A percentile compares a stretch with the other conserved stretches of the same genome.
Evolutionary conservation across 2,113 vertebrate species (phyloP).

Genomic region (Actinemys pallida): DNA sequence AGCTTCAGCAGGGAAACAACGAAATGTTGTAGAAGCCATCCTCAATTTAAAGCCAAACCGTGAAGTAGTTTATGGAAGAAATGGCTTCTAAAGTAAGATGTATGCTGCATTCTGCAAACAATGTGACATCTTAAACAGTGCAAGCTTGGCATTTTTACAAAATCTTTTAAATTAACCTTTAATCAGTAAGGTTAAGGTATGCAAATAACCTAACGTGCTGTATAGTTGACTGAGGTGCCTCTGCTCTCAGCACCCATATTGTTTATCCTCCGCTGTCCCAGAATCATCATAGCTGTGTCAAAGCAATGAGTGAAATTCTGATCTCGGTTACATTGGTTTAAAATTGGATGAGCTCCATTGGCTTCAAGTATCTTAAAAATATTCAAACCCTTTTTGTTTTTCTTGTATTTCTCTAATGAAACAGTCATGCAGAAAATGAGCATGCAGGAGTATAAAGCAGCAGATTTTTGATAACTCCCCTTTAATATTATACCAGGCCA

Average conservation of each 20-base stretch:
- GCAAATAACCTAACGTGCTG: rapidly evolving
- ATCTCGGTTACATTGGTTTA: neutral
- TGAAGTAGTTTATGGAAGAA: neutral
- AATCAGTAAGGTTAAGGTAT: neutral
- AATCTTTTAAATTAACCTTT: neutral
- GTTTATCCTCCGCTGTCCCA: neutral
- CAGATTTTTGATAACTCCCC: neutral
- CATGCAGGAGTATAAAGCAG: neutral
- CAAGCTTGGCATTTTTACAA: neutral
- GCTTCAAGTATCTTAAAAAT: neutral
- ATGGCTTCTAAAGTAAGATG: neutral
- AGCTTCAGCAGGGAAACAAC: neutral
- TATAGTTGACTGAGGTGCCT: neutral
- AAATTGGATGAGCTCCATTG: neutral
- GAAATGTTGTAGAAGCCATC: neutral
- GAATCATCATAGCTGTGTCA: neutral
- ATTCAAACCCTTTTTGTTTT: neutral
- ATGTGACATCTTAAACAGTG: neutral
- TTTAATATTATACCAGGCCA: neutral
- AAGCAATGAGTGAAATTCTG: neutral
- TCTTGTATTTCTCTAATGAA: neutral
- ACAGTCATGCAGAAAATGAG: neutral
- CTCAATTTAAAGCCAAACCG: neutral
- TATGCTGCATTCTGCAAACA: neutral
- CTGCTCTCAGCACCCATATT: neutral